Base-by-base conservation (phyloP, 1,140 invertebrate genomes). In the Antheraea mylitta region DNA sequence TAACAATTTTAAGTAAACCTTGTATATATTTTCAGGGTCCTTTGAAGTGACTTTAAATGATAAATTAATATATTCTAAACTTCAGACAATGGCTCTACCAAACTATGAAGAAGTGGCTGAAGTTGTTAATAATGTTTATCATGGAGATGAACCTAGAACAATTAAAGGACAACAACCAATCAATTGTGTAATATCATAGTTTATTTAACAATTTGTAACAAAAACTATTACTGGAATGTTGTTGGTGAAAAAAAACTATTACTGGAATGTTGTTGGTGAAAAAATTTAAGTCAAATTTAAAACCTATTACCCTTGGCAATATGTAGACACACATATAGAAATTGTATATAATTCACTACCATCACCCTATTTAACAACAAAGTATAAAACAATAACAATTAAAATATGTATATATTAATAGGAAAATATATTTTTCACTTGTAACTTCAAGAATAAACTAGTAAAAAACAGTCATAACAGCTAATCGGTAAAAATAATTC, bases 41-140 rank as follows among this genome's bases (percentile, higher is more conserved):
- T 96, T 95, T 91, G 95, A 96, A 89, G 92, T 96, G 19, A 82
- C 83, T 59, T 89, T 96, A 16, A 95, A 95, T 85, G 92, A 93
- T 58, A 90, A 92, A 71, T 80, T 94, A 64, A 87, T 96, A 48
- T 95, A 95, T 81, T 96, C 95, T 38, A 96, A 95, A 82, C 83
- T 95, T 9, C 90, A 94, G 81, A 94, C 94, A 13, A 93, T 94
- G 92, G 93, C 94, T 18, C 94, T 95, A 81, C 95, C 95, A 63
- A 93, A 94, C 64, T 94, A 93, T 83, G 82, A 93, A 38, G 94
- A 94, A 87, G 94, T 95, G 37, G 87, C 89, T 18, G 81, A 93
- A 71, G 91, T 94, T 66, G 92, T 94, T 4, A 88, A 86, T 78
- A 88, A 93, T 72, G 94, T 93, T 3, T 86, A 88, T 8, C 75